These are phyloP conservation scores for Magallana ariakensis DNA, from an alignment of 1,140 invertebrate species.

Conservation along the genomic window DNA sequence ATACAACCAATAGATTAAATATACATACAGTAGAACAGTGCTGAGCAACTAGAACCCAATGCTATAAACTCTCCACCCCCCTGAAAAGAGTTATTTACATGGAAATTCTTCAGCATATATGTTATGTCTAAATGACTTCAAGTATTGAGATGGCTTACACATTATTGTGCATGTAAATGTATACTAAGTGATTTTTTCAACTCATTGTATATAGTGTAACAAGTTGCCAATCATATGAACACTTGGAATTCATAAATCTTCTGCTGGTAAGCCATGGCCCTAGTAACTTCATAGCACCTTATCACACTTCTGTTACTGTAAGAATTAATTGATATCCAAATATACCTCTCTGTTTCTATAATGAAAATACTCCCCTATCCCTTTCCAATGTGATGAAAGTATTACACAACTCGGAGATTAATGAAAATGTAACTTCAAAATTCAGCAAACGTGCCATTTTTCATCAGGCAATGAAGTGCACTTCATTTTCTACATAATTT, in stretches of 20 bases:
- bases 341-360: not conserved
- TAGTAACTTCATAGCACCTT: not conserved
- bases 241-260: too few relatives aligned
- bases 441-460: not conserved
- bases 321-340: not conserved
- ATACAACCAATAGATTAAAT: conserved; percentile 33
- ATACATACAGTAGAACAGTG: not conserved
- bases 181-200: not conserved
- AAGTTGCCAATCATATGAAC: too few relatives aligned
- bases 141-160: too few relatives aligned
- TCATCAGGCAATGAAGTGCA: not conserved
- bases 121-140: not conserved
- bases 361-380: not conserved
- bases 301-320: not conserved
- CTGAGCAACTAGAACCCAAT: too few relatives aligned
- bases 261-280: too few relatives aligned
- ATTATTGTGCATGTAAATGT: not conserved
- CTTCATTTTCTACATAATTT: not conserved
- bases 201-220: not conserved
- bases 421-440: not conserved
- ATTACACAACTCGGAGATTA: not conserved
- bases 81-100: not conserved
- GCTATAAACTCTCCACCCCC: not conserved
- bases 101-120: not conserved
- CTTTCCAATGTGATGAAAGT: not conserved